phyloP scores from a whole-genome alignment of 2,113 vertebrate species.

The Hippopotamus amphibius region DNA sequence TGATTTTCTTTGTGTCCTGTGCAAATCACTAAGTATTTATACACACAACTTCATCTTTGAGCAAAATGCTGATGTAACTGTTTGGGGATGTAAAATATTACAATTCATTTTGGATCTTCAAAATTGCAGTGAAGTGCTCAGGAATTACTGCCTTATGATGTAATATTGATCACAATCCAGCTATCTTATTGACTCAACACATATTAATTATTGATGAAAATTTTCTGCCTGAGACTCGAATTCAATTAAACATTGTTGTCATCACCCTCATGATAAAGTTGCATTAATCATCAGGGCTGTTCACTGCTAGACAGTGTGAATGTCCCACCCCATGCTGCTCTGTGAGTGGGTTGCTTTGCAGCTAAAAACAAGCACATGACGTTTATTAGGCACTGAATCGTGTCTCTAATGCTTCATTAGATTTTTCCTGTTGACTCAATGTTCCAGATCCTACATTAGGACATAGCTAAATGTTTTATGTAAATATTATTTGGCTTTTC shows the following conservation, averaged over 20 bases:
- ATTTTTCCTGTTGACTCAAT: not conserved
- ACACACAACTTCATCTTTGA: not conserved
- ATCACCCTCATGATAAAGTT: not conserved
- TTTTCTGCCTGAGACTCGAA: conserved; percentile 19
- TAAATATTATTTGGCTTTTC: not conserved
- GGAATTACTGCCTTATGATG: not conserved
- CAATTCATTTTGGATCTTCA: conserved; percentile 27
- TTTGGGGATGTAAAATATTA: conserved; percentile 31
- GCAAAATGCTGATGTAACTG: conserved; percentile 25
- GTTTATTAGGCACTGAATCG: not conserved
- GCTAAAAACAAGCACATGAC: not conserved
- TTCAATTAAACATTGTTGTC: not conserved
- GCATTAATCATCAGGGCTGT: not conserved
- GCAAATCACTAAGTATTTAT: not conserved
- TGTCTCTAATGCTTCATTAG: not conserved
- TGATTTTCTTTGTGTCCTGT: not conserved
- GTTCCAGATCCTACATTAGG: not conserved
- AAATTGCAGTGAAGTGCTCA: not conserved
- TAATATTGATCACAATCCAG: conserved; percentile 34
- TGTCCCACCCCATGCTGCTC: not conserved
- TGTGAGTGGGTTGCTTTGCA: not conserved
- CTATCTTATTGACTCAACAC: not conserved
- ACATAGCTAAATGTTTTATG: not conserved
- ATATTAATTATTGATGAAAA: conserved; percentile 69
- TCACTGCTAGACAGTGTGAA: too few species aligned